These are phyloP conservation scores for Tachycineta bicolor DNA, from an alignment of 2,113 vertebrate genomes.

Conservation along the genomic window DNA sequence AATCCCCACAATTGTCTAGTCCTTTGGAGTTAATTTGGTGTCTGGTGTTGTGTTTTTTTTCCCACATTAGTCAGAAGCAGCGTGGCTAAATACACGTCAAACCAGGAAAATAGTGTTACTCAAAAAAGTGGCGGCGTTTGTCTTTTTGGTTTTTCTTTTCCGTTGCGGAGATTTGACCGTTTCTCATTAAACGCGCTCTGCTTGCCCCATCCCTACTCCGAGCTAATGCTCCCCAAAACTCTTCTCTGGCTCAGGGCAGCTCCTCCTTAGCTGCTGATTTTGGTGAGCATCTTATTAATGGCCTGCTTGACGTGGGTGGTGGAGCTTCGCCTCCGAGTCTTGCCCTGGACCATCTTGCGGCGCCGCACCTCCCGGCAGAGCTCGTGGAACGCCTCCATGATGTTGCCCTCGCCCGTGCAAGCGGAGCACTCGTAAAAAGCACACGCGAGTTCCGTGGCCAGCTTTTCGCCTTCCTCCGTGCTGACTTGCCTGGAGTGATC, in stretches of 20 bases:
- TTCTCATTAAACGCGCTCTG: not conserved
- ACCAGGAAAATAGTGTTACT: not conserved
- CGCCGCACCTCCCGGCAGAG: conserved; percentile 91
- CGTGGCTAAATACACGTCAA: not conserved
- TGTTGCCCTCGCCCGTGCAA: conserved; percentile 89
- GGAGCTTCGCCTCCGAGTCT: conserved; percentile 91
- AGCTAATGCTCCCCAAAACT: not conserved
- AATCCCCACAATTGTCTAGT: not conserved
- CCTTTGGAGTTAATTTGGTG: not conserved
- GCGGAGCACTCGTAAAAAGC: conserved; percentile 98
- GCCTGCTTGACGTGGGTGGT: conserved; percentile 98
- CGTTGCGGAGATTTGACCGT: not conserved
- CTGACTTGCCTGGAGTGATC: conserved; percentile 92
- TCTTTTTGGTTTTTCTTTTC: not conserved
- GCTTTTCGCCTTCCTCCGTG: conserved; percentile 93
- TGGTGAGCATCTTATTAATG: conserved; percentile 99
- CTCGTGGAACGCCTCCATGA: conserved; percentile 92
- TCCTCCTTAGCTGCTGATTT: conserved; percentile 92
- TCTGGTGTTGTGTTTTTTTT: not conserved
- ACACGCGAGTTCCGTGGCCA: conserved; percentile 92
- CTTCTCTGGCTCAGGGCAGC: not conserved
- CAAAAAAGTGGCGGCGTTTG: not conserved
- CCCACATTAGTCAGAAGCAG: not conserved
- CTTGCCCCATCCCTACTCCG: not conserved
- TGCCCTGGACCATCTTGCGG: conserved; percentile 91